These are phyloP conservation scores for Drosophila subpulchrella DNA, from an alignment of 1,140 invertebrate genomes.

Conservation along the genomic window DNA sequence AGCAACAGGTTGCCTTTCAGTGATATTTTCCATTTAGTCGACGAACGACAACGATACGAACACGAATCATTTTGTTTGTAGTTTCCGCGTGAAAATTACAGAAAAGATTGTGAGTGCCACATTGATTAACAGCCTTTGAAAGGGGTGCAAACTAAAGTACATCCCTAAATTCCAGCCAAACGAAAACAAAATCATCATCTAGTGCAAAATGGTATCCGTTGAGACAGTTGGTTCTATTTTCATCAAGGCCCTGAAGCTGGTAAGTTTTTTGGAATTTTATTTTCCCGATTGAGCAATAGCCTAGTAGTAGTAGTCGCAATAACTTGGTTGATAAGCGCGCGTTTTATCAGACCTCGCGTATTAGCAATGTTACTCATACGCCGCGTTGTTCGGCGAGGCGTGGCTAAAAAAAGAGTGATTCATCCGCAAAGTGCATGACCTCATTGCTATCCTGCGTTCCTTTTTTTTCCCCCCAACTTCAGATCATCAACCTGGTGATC, in stretches of 20 bases:
- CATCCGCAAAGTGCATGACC: conserved; percentile 24
- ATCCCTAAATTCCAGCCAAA: conserved; percentile 17
- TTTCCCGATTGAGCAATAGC: conserved; percentile 46
- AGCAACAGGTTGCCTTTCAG: conserved; percentile 45
- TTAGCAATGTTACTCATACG: conserved; percentile 71
- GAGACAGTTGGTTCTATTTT: conserved; percentile 91
- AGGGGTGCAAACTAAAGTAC: conserved; percentile 1
- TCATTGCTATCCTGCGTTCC: conserved; percentile 25
- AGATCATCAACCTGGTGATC: conserved; percentile 92
- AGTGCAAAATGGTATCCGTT: conserved; percentile 89
- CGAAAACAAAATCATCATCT: conserved; percentile 23
- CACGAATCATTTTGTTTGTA: conserved; percentile 47
- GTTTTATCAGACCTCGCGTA: conserved; percentile 57
- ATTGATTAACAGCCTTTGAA: background rate
- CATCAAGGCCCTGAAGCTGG: conserved; percentile 92
- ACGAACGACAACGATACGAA: conserved; percentile 71
- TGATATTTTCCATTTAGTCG: conserved; percentile 57
- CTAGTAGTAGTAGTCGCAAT: conserved; percentile 21
- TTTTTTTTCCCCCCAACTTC: background rate
- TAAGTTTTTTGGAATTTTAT: conserved; percentile 84
- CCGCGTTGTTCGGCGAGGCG: conserved; percentile 41
- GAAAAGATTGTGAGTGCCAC: conserved; percentile 38
- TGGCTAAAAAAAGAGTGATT: conserved; percentile 26
- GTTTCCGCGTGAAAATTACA: conserved; percentile 50
- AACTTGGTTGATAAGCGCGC: conserved; percentile 53